phyloP scores from a whole-genome alignment of 2,797 vertebrate species.

The Malacoraja senta region DNA sequence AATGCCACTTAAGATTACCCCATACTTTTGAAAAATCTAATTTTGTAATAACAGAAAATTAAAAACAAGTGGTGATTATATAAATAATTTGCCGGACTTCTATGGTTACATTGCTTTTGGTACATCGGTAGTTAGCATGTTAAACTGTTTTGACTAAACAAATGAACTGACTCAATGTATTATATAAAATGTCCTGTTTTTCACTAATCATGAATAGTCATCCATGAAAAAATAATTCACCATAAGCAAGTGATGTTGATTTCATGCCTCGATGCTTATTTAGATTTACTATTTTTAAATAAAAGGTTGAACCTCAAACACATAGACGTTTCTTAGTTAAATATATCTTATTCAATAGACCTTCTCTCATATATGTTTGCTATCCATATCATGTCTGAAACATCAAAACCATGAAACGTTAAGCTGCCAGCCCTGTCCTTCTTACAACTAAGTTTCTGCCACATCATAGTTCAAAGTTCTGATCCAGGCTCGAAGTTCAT shows the following conservation, averaged over 20 bases:
- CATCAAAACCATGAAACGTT: too few species aligned
- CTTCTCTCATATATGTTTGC: background rate
- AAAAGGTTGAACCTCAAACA: background rate
- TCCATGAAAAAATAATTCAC: too few species aligned
- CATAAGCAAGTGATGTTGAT: background rate
- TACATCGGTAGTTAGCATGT: background rate
- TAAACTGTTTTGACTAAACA: background rate
- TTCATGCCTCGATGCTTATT: background rate
- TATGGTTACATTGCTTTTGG: background rate
- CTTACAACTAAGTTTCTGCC: too few species aligned
- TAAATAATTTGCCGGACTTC: conserved; percentile 2
- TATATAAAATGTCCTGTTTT: background rate
- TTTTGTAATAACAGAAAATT: background rate
- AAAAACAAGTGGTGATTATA: background rate
- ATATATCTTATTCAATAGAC: background rate
- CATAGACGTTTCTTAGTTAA: background rate
- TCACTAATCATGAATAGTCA: background rate
- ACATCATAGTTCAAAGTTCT: too few species aligned
- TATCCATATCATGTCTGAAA: background rate
- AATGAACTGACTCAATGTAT: background rate
- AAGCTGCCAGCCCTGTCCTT: too few species aligned
- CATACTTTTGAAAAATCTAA: background rate
- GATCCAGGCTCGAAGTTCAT: too few species aligned
- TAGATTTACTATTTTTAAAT: conserved; percentile 7
- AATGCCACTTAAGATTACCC: too few species aligned